These are phyloP conservation scores for Hydraecia micacea DNA, from an alignment of 2,888 invertebrate genomes.

Conservation along the genomic window DNA sequence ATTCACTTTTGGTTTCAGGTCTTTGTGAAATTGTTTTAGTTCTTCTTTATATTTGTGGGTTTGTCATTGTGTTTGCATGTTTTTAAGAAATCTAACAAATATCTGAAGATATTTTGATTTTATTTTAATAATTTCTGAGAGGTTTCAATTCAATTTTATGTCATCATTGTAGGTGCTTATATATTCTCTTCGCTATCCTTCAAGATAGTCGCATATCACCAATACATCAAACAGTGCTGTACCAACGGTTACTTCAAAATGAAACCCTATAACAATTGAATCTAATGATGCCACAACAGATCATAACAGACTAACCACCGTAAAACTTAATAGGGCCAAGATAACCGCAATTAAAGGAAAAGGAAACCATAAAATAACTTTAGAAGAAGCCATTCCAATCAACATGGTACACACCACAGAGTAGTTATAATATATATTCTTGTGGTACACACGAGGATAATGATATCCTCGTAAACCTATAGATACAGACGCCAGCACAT, in stretches of 20 bases:
- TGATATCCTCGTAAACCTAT: too few species aligned
- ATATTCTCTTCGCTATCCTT: too few species aligned
- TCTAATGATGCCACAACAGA: conserved; percentile 7
- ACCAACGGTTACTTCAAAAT: background rate
- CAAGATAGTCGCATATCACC: background rate
- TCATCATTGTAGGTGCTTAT: background rate
- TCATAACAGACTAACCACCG: conserved; percentile 6
- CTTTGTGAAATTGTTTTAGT: background rate
- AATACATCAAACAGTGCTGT: background rate
- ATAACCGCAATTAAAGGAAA: conserved; percentile 45
- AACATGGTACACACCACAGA: conserved; percentile 1
- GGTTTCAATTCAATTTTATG: background rate
- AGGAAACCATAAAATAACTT: conserved; percentile 50
- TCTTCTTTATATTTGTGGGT: background rate
- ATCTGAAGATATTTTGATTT: background rate
- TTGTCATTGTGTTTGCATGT: background rate
- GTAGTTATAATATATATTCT: background rate
- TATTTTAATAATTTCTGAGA: background rate
- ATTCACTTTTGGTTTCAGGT: background rate
- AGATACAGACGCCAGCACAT: too few species aligned
- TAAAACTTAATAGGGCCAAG: conserved; percentile 31
- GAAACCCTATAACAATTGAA: conserved; percentile 10
- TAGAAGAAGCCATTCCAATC: conserved; percentile 39
- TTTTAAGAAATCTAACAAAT: too few species aligned
- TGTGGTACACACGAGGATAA: background rate